phyloP scores from a whole-genome alignment of 2,888 invertebrate species.

The Tetragnatha montana region DNA sequence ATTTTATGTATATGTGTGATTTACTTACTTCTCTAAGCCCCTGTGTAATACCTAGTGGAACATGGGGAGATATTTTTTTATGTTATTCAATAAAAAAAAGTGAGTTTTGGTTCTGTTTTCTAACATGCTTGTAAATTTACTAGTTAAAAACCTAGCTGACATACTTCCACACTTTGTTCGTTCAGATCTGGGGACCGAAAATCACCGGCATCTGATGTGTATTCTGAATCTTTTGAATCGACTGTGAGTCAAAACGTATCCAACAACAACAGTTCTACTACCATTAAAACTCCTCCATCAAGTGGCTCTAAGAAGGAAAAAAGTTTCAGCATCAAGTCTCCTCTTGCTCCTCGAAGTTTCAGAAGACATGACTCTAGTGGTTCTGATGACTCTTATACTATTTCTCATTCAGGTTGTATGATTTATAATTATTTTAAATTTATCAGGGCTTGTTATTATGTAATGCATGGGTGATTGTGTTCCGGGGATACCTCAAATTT shows the following conservation, averaged over 20 bases:
- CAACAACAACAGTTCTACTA: not conserved
- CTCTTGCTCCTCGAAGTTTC: conserved; percentile 68
- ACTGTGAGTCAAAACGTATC: conserved; percentile 11
- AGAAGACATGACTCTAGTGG: conserved; percentile 73
- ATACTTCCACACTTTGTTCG: not conserved
- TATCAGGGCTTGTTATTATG: too few relatives aligned
- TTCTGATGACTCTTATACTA: conserved; percentile 74
- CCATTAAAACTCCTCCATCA: conserved; percentile 14
- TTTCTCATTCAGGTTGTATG: conserved; percentile 73
- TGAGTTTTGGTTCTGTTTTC: too few relatives aligned
- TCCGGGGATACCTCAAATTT: too few relatives aligned
- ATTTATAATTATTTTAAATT: too few relatives aligned
- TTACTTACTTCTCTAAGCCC: too few relatives aligned
- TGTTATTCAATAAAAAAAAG: too few relatives aligned
- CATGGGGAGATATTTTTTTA: too few relatives aligned
- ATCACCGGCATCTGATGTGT: conserved; percentile 42
- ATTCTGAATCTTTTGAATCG: conserved; percentile 70
- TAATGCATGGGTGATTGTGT: too few relatives aligned
- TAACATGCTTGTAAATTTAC: too few relatives aligned
- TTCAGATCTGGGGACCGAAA: conserved; percentile 46
- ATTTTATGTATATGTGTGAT: too few relatives aligned
- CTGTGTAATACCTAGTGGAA: too few relatives aligned
- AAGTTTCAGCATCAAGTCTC: conserved; percentile 54
- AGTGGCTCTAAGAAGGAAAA: conserved; percentile 32
- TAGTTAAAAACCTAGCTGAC: too few relatives aligned